Percentiles rank a stretch among this genome's conserved stretches.
phyloP scores from a whole-genome alignment of 2,797 vertebrate genomes.

The Protonibea diacanthus region DNA sequence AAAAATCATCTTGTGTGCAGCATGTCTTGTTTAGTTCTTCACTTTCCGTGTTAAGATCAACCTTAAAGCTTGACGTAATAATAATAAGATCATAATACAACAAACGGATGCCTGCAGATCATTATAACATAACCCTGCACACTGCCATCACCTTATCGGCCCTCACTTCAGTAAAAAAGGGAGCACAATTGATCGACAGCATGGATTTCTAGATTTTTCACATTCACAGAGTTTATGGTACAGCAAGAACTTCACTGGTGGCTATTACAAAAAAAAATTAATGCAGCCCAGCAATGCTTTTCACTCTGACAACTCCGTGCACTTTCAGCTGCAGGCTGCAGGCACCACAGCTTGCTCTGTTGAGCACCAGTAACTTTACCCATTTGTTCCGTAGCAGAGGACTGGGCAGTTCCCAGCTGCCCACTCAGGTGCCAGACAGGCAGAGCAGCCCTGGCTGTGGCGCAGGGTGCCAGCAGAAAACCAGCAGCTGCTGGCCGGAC shows the following conservation, averaged over 20 bases:
- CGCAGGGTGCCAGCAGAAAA: conserved; percentile 42
- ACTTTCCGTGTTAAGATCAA: not conserved
- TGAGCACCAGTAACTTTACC: conserved; percentile 18
- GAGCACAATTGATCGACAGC: not conserved
- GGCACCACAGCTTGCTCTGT: conserved; percentile 22
- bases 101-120: not conserved
- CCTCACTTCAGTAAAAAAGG: not conserved
- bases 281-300: not conserved
- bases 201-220: not conserved
- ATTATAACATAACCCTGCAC: not conserved
- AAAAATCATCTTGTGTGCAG: no score
- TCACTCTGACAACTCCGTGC: not conserved
- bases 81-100: not conserved
- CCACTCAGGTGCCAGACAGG: conserved; percentile 49
- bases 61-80: not conserved
- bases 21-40: not conserved
- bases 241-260: not conserved
- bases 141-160: not conserved
- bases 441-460: conserved; percentile 23
- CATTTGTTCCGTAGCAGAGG: conserved; percentile 23
- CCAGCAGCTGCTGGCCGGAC: conserved; percentile 61
- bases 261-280: not conserved
- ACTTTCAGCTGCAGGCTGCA: conserved; percentile 15
- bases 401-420: conserved; percentile 40
- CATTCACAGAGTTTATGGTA: not conserved